phyloP scores from a whole-genome alignment of 2,797 vertebrate species.

The Phalloptychus januarius region DNA sequence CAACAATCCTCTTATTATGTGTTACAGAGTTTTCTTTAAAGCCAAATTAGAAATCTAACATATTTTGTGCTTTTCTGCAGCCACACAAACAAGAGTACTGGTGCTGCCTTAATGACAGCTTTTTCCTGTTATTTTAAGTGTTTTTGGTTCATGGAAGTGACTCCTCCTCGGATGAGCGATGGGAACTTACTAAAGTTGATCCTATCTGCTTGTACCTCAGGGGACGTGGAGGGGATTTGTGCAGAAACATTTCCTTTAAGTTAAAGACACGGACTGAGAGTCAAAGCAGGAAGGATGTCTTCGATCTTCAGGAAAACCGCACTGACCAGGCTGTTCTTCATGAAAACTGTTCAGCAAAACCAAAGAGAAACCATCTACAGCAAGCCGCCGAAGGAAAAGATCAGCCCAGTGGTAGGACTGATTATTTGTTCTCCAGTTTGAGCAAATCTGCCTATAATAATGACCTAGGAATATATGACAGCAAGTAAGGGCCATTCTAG shows the following conservation, averaged over 20 bases:
- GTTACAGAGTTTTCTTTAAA: not conserved
- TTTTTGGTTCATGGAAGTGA: slow-evolving; percentile 39
- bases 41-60: not conserved
- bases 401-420: slow-evolving; percentile 81
- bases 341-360: slow-evolving; percentile 50
- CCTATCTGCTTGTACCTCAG: slow-evolving; percentile 54
- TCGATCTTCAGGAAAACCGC: slow-evolving; percentile 46
- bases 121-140: slow-evolving; percentile 50
- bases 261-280: slow-evolving; percentile 23
- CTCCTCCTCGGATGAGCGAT: slow-evolving; percentile 73
- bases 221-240: slow-evolving; percentile 60
- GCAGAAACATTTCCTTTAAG: slow-evolving; percentile 39
- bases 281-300: slow-evolving; percentile 63
- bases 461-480: not conserved
- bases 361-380: slow-evolving; percentile 70
- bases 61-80: not conserved
- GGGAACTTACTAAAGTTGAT: slow-evolving; percentile 57
- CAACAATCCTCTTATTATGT: slow-evolving; percentile 1
- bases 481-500: no score
- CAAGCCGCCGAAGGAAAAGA: slow-evolving; percentile 80
- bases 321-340: slow-evolving; percentile 35
- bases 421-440: slow-evolving; percentile 19
- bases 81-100: slow-evolving; percentile 1
- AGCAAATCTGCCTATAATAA: not conserved
- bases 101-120: slow-evolving; percentile 35